These are phyloP conservation scores for Drosophila punjabiensis DNA, from an alignment of 1,140 invertebrate species.

Conservation along the genomic window DNA sequence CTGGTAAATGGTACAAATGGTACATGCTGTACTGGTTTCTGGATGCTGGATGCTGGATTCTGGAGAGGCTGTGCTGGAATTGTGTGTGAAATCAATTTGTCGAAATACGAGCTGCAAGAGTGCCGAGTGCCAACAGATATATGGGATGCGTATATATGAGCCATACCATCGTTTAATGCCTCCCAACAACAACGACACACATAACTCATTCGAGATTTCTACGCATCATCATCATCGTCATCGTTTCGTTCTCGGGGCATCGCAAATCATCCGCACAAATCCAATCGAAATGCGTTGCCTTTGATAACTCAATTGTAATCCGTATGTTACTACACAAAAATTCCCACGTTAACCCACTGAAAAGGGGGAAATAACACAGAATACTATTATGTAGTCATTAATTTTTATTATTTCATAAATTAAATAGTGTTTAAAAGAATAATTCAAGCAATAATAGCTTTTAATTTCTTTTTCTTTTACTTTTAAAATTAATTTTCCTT, in stretches of 20 bases:
- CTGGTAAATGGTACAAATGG: slow-evolving; percentile 10
- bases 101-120: slow-evolving; percentile 68
- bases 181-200: slow-evolving; percentile 41
- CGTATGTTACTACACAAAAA: neutral
- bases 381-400: neutral
- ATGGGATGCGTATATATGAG: slow-evolving; percentile 14
- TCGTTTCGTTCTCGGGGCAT: too few species aligned
- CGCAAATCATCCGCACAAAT: slow-evolving; percentile 21
- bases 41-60: neutral
- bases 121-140: slow-evolving; percentile 17
- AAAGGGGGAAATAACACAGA: neutral
- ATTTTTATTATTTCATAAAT: neutral
- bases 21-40: neutral
- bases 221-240: slow-evolving; percentile 9
- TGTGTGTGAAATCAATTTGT: slow-evolving; percentile 82
- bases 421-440: too few species aligned
- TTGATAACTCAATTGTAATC: slow-evolving; percentile 18
- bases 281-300: slow-evolving; percentile 4
- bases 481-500: neutral
- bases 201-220: slow-evolving; percentile 60
- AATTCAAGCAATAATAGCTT: too few species aligned
- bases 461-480: too few species aligned
- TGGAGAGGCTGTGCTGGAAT: slow-evolving; percentile 33
- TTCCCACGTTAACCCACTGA: neutral
- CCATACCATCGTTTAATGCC: slow-evolving; percentile 56